A percentile compares a stretch with the other conserved stretches of the same genome.
Evolutionary conservation across 2,888 invertebrate genomes (phyloP).

Genomic region (Allygus modestus): DNA sequence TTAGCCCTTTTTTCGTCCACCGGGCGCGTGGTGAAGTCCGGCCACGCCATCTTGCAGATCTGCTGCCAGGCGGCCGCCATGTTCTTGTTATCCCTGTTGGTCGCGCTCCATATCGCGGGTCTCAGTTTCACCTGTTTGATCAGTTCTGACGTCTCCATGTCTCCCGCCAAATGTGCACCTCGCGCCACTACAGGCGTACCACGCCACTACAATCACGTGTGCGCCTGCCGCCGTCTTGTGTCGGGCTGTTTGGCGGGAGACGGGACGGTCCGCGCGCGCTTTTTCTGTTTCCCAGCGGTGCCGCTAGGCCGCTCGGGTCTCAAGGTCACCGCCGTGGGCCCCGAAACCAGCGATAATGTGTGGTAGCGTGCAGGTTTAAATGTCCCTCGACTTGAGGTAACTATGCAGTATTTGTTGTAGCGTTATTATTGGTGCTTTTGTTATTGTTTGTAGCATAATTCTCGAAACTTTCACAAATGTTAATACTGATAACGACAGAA

Average conservation of each 20-base stretch:
- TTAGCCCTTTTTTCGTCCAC: not conserved
- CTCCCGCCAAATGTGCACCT: not conserved
- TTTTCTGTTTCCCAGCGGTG: not conserved
- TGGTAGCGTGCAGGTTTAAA: too few species aligned
- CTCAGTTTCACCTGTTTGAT: slow-evolving; percentile 32
- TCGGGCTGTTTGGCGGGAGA: not conserved
- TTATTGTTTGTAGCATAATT: too few species aligned
- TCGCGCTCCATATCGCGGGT: slow-evolving; percentile 33
- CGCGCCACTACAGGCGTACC: not conserved
- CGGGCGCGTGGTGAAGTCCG: slow-evolving; percentile 4
- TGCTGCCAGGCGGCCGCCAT: slow-evolving; percentile 29
- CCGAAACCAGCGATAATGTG: not conserved
- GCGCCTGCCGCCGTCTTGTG: not conserved
- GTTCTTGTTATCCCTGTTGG: not conserved
- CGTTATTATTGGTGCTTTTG: too few species aligned
- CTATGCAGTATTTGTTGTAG: too few species aligned
- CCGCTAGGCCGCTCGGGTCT: not conserved
- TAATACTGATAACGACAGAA: too few species aligned
- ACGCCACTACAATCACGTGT: not conserved
- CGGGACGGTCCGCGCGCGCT: not conserved
- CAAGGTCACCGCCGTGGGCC: not conserved
- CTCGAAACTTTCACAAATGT: too few species aligned
- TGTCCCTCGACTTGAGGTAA: not conserved
- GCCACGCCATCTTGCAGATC: slow-evolving; percentile 14
- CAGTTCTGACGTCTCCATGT: not conserved